Evolutionary conservation across 2,888 invertebrate species (phyloP).

Genomic region (Encarsia formosa): DNA sequence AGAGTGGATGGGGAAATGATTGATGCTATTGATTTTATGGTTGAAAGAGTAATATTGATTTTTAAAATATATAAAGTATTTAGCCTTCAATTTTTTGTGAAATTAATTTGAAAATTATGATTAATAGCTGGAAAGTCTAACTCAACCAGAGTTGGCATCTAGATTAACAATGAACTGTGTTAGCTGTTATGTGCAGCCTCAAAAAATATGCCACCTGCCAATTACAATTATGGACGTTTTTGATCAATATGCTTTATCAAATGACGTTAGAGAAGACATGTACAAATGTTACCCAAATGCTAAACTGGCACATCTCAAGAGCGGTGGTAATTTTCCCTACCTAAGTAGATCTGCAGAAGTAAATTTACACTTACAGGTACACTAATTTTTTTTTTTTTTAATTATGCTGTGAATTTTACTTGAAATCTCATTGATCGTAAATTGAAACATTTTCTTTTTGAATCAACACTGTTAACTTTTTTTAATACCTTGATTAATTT

Average conservation of each 20-base stretch:
- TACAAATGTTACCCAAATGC: constrained; percentile 84
- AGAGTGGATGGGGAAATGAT: constrained; percentile 73
- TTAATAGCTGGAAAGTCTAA: constrained; percentile 76
- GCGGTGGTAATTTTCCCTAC: constrained; percentile 88
- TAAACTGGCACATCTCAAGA: constrained; percentile 80
- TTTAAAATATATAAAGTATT: too few relatives aligned
- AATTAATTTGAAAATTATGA: constrained; percentile 6
- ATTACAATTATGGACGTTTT: constrained; percentile 85
- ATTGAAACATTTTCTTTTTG: too few relatives aligned
- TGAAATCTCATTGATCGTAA: too few relatives aligned
- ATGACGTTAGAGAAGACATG: constrained; percentile 72
- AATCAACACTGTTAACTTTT: too few relatives aligned
- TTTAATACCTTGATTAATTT: too few relatives aligned
- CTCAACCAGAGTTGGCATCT: constrained; percentile 80
- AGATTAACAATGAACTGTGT: constrained; percentile 82
- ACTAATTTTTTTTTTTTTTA: not conserved
- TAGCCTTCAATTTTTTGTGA: too few relatives aligned
- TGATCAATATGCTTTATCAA: constrained; percentile 80
- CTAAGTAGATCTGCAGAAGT: constrained; percentile 84
- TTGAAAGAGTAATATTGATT: constrained; percentile 77
- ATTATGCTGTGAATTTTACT: too few relatives aligned
- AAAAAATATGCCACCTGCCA: constrained; percentile 64
- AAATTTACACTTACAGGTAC: constrained; percentile 79
- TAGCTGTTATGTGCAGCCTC: constrained; percentile 73
- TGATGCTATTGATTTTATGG: constrained; percentile 87